Evolutionary conservation across 2,113 vertebrate genomes (phyloP).

Genomic region (Aspidoscelis tigris): DNA sequence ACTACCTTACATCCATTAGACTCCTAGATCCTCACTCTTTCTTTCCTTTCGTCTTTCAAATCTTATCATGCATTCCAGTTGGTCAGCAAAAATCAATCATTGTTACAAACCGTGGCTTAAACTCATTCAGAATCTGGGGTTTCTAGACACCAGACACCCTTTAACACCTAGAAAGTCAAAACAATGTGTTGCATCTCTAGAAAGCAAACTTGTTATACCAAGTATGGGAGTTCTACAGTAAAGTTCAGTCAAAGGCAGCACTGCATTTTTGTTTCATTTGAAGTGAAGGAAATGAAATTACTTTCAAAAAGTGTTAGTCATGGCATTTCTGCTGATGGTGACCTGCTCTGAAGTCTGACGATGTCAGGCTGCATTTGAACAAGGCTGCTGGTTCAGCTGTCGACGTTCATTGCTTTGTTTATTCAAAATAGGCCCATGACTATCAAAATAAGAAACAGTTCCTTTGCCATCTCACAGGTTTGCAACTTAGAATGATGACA

Average conservation of each 20-base stretch:
- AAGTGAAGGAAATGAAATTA: not conserved
- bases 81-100: too few relatives aligned
- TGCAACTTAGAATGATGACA: not conserved
- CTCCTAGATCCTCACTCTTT: too few relatives aligned
- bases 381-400: conserved; percentile 16
- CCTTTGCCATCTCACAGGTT: not conserved
- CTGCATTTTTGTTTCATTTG: not conserved
- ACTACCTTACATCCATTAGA: too few relatives aligned
- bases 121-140: too few relatives aligned
- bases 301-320: not conserved
- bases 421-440: rapidly evolving
- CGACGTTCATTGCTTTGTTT: not conserved
- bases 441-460: rapidly evolving
- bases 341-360: not conserved
- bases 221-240: not conserved
- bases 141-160: too few relatives aligned
- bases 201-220: not conserved
- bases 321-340: not conserved
- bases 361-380: not conserved
- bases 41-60: too few relatives aligned
- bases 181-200: not conserved
- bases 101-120: too few relatives aligned
- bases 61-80: too few relatives aligned
- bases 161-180: not conserved
- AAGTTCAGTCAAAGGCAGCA: not conserved